A percentile compares a stretch with the other conserved stretches of the same genome.
phyloP scores from a whole-genome alignment of 1,140 invertebrate genomes.

The Scaptomyza pallida region DNA sequence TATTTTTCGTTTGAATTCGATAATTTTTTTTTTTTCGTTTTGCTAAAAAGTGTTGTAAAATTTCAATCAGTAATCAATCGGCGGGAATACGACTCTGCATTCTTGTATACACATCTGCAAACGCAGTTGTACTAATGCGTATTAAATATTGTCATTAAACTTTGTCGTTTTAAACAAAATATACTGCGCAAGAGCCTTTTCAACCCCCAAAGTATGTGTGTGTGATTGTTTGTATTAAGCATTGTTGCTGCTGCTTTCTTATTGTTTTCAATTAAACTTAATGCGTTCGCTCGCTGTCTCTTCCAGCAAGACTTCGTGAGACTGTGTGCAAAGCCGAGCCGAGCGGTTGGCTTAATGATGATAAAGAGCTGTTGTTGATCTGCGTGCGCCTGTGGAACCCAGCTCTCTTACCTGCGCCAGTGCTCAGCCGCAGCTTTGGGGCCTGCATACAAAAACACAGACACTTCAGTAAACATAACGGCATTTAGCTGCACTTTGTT shows the following conservation, averaged over 20 bases:
- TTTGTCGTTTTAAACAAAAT: background rate
- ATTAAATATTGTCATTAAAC: background rate
- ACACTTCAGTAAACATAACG: constrained; percentile 67
- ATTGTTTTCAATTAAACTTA: background rate
- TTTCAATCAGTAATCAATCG: background rate
- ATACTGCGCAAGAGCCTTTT: constrained; percentile 14
- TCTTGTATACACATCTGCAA: background rate
- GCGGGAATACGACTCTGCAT: background rate
- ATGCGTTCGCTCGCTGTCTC: background rate
- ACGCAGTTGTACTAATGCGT: background rate
- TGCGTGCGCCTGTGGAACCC: constrained; percentile 1
- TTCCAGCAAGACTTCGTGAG: background rate
- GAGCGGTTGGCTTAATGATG: too few species aligned
- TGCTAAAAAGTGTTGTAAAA: background rate
- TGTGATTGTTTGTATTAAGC: background rate
- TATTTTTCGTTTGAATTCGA: background rate
- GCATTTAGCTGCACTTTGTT: constrained; percentile 44
- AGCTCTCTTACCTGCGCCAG: constrained; percentile 5
- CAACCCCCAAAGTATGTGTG: constrained; percentile 7
- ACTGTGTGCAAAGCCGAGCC: too few species aligned
- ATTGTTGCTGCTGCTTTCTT: background rate
- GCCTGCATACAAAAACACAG: constrained; percentile 13
- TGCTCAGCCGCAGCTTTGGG: background rate
- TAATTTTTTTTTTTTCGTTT: background rate
- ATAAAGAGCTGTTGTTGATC: constrained; percentile 13